A percentile compares a stretch with the other conserved stretches of the same genome.
These are phyloP conservation scores for Podarcis muralis DNA, from an alignment of 2,113 vertebrate genomes.

Conservation along the genomic window DNA sequence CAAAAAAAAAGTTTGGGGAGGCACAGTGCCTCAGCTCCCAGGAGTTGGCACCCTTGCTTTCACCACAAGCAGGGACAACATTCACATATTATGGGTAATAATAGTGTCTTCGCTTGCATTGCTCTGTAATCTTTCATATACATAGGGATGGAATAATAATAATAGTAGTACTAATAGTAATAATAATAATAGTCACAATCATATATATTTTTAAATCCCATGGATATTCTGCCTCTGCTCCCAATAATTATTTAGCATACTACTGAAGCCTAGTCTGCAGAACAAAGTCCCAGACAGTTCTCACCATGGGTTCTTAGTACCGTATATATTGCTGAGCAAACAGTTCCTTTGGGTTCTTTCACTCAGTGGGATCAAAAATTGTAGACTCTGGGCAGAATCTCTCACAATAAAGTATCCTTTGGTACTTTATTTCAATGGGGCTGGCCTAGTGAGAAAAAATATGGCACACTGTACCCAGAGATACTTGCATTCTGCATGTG, in stretches of 20 bases:
- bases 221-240: not conserved
- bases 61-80: not conserved
- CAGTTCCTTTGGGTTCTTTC: not conserved
- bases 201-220: not conserved
- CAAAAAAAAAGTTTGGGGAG: too few relatives aligned
- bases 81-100: not conserved
- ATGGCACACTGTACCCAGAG: not conserved
- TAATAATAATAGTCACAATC: not conserved
- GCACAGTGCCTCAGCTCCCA: too few relatives aligned
- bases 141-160: not conserved
- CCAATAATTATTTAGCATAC: not conserved
- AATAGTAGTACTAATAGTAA: too few relatives aligned
- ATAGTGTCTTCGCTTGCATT: not conserved
- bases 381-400: not conserved
- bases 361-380: not conserved
- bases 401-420: not conserved
- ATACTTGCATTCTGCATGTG: constrained; percentile 36
- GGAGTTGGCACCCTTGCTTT: not conserved
- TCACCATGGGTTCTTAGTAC: not conserved
- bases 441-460: not conserved
- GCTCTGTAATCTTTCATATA: not conserved
- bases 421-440: not conserved
- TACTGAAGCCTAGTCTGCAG: not conserved
- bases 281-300: not conserved
- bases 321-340: not conserved